Conservation (phyloP, 2,797 vertebrate genomes). For the Iguana delicatissima region DNA sequence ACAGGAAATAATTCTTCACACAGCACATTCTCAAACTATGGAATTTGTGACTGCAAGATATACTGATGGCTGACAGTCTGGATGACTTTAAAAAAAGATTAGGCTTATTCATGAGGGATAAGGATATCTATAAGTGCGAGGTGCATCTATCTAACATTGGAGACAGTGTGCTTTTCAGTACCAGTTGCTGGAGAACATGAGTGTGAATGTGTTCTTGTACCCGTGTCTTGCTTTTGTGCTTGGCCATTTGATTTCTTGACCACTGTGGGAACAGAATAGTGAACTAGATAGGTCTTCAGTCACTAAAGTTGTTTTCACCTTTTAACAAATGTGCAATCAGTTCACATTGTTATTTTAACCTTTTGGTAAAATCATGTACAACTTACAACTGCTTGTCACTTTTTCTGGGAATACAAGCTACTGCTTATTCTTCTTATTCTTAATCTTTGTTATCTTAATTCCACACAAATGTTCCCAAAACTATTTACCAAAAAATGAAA, state of each 20-base stretch:
- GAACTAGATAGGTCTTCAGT: not conserved
- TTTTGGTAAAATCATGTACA: not conserved
- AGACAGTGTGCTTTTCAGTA: not conserved
- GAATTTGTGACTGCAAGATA: not conserved
- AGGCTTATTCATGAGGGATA: not conserved
- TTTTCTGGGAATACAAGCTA: not conserved
- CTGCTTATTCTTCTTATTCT: not conserved
- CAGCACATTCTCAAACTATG: not conserved
- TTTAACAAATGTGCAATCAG: not conserved
- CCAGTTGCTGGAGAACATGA: not conserved
- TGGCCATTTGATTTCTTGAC: not conserved
- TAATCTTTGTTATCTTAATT: not conserved
- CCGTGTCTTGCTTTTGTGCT: not conserved
- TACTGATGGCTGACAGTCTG: not conserved
- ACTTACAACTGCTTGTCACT: not conserved
- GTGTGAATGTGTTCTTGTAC: not conserved
- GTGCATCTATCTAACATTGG: not conserved
- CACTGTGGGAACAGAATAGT: not conserved
- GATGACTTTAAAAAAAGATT: not conserved
- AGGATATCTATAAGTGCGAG: not conserved
- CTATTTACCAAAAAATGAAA: not conserved
- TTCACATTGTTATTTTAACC: not conserved
- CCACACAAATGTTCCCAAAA: not conserved
- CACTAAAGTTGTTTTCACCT: not conserved
- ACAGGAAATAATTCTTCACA: not conserved